Base-by-base conservation (phyloP, 23 tunicate species). In the Trididemnum clinides region DNA sequence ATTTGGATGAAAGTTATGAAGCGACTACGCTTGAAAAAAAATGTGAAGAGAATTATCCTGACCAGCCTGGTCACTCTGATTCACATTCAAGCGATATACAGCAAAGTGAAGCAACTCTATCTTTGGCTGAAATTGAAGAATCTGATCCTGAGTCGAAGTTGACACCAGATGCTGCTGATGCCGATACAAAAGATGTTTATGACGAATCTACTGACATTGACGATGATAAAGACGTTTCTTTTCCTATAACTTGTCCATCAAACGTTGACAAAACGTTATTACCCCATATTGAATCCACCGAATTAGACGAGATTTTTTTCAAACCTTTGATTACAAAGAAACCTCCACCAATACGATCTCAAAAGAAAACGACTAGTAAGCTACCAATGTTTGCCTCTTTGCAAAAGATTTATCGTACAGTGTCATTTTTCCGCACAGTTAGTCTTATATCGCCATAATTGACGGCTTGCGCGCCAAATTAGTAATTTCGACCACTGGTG, bases 291-390 rank as follows among this genome's bases (percentile, higher is more conserved):
- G 66, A 78, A 32, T 26, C 83, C 10, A 78, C 83, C 51, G 83
- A 29, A 3, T 25, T 78, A 12, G 83, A 78, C 28, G 83, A 78
- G 7, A 78, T 78, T 30, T 78, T 78, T 37, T 78, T 78, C 28
- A 31, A 51, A 29, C 38, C 83, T 18, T 36, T 22, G 2, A 51
- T 66, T 4, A n/a, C 57, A 3, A 51, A 51, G 35, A 78, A 78
- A 54, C 64, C 64, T 2, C 66, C 83, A 51, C 83, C 83, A 25
- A 7, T 38, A 23, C 22, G 66, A 21, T 7, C 75, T 3, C 75
- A 66, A 6, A 66, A 66, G 37, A 66, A 66, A 32, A 4, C 6
- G 7, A 31, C 37, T 5, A 20, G 75, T 66, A 59, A 59, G n/a
- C n/a, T n/a, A n/a, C n/a, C n/a, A n/a, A n/a, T n/a, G n/a, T n/a